These are phyloP conservation scores for Globicephala melas DNA, from an alignment of 2,113 vertebrate genomes.

Conservation along the genomic window DNA sequence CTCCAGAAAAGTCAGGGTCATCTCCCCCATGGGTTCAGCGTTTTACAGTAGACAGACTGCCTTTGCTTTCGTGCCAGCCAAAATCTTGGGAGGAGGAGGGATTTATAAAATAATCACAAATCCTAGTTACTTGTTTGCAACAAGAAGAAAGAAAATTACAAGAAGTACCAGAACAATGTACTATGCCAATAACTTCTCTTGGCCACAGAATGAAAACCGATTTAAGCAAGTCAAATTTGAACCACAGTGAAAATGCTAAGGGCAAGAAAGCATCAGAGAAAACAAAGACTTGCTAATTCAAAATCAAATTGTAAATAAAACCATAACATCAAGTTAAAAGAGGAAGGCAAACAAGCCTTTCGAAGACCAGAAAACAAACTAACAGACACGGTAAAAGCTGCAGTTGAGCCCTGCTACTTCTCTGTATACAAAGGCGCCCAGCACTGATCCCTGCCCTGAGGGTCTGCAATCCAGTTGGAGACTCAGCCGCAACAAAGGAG, in stretches of 20 bases:
- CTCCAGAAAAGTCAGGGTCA: background rate
- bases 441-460: fast-evolving
- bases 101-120: background rate
- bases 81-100: background rate
- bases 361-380: background rate
- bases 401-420: background rate
- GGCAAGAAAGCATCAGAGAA: background rate
- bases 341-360: background rate
- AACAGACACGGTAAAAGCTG: fast-evolving
- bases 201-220: background rate
- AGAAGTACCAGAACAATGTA: background rate
- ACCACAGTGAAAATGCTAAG: background rate
- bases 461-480: background rate
- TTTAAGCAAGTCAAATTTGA: background rate
- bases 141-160: background rate
- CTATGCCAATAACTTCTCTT: background rate
- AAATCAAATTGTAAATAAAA: conserved; percentile 24
- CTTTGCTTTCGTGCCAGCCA: background rate
- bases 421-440: background rate
- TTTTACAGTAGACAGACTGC: background rate
- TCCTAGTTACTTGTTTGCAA: background rate
- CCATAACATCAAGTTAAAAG: background rate
- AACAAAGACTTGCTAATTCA: background rate
- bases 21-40: background rate
- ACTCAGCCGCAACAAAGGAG: background rate